These are phyloP conservation scores for Cydia fagiglandana DNA, from an alignment of 1,140 invertebrate species.

Conservation along the genomic window DNA sequence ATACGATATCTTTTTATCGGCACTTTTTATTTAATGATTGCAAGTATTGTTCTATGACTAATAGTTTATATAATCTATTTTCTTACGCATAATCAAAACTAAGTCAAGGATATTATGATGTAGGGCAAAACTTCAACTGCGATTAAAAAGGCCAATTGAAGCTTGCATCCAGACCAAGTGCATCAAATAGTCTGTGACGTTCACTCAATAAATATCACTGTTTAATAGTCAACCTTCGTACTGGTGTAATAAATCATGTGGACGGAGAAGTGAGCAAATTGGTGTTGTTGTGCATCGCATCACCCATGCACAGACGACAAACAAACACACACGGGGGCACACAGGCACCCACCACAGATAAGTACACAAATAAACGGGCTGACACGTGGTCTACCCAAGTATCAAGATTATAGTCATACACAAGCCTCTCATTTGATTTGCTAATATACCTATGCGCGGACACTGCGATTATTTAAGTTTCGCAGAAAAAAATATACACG, in stretches of 20 bases:
- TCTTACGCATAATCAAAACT: conserved; percentile 12
- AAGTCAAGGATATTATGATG: neutral
- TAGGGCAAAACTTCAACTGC: neutral
- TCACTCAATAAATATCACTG: neutral
- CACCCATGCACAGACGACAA: neutral
- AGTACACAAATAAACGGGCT: neutral
- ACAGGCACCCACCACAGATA: neutral
- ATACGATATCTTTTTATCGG: conserved; percentile 18
- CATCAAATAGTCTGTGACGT: neutral
- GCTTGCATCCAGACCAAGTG: neutral
- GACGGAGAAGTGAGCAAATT: conserved; percentile 24
- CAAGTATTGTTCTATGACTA: conserved; percentile 22
- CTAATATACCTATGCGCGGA: neutral
- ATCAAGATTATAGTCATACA: neutral
- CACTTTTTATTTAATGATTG: conserved; percentile 9
- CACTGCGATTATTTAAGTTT: neutral
- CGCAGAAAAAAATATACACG: neutral
- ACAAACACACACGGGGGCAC: conserved; percentile 9
- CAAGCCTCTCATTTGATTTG: neutral
- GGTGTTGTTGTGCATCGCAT: neutral
- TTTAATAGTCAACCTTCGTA: conserved; percentile 20
- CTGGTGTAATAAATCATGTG: conserved; percentile 6
- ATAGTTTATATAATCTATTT: conserved; percentile 13
- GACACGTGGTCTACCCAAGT: neutral
- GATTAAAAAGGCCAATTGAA: neutral